phyloP scores from a whole-genome alignment of 2,113 vertebrate species.

The Hippocampus abdominalis region DNA sequence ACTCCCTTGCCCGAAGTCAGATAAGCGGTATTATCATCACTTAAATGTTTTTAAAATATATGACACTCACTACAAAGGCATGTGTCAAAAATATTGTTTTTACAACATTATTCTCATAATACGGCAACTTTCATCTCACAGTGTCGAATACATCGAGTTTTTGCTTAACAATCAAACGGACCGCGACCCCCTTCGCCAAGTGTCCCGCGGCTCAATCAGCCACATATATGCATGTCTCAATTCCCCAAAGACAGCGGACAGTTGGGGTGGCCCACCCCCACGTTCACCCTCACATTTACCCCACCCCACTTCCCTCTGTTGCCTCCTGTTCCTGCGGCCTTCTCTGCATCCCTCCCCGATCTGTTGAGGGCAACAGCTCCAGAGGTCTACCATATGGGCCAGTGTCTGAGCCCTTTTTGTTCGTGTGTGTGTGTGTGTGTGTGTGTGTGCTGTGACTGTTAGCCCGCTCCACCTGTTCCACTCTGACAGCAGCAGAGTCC shows the following conservation, averaged over 20 bases:
- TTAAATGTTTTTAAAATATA: no score
- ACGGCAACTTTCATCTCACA: no score
- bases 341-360: constrained; percentile 40
- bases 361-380: constrained; percentile 59
- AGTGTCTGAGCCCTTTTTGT: constrained; percentile 55
- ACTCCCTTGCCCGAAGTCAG: no score
- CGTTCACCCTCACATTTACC: constrained; percentile 45
- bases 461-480: constrained; percentile 62
- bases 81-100: no score
- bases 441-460: constrained; percentile 45
- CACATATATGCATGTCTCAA: constrained; percentile 65
- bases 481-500: constrained; percentile 54
- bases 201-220: constrained; percentile 49
- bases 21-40: no score
- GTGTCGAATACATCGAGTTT: background rate
- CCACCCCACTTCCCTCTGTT: constrained; percentile 24
- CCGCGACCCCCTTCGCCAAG: constrained; percentile 15
- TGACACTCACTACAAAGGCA: no score
- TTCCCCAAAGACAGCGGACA: constrained; percentile 69
- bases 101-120: background rate
- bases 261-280: constrained; percentile 70
- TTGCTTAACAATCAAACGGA: constrained; percentile 4
- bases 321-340: constrained; percentile 43
- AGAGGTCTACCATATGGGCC: constrained; percentile 71
- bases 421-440: constrained; percentile 16